Evolutionary conservation across 2,113 vertebrate genomes (phyloP).

Genomic region (Sinosuthora webbiana): DNA sequence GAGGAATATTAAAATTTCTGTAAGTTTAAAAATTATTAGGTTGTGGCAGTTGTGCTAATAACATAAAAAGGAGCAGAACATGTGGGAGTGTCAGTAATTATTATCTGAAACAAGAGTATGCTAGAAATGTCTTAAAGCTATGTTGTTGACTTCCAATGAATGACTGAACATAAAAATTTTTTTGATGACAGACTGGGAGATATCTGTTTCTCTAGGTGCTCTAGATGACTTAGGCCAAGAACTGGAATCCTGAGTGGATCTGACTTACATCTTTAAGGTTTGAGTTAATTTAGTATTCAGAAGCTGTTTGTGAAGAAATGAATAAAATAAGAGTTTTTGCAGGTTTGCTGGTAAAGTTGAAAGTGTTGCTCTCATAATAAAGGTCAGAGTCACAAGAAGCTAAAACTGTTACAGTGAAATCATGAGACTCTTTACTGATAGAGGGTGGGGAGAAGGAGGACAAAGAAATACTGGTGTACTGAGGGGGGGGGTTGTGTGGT

Average conservation of each 20-base stretch:
- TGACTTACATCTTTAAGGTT: background rate
- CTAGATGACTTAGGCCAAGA: background rate
- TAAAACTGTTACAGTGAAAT: background rate
- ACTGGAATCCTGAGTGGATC: background rate
- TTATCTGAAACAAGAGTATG: background rate
- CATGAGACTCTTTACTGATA: background rate
- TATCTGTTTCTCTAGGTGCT: background rate
- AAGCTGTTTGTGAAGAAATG: background rate
- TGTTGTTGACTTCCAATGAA: background rate
- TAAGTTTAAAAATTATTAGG: background rate
- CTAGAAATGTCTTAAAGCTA: background rate
- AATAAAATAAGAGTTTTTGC: background rate
- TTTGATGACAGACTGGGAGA: background rate
- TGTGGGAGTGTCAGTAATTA: background rate
- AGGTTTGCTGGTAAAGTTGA: background rate
- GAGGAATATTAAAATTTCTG: background rate
- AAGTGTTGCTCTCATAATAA: background rate
- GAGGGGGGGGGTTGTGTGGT: fast-evolving
- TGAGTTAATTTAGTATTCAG: background rate
- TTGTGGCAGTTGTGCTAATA: background rate
- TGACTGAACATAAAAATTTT: fast-evolving
- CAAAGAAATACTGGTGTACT: background rate
- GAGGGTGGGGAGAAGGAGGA: background rate
- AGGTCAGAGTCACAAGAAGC: background rate
- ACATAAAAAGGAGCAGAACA: background rate